A percentile compares a stretch with the other conserved stretches of the same genome.
These are phyloP conservation scores for Babyrousa celebensis DNA, from an alignment of 2,797 vertebrate species.

Conservation along the genomic window DNA sequence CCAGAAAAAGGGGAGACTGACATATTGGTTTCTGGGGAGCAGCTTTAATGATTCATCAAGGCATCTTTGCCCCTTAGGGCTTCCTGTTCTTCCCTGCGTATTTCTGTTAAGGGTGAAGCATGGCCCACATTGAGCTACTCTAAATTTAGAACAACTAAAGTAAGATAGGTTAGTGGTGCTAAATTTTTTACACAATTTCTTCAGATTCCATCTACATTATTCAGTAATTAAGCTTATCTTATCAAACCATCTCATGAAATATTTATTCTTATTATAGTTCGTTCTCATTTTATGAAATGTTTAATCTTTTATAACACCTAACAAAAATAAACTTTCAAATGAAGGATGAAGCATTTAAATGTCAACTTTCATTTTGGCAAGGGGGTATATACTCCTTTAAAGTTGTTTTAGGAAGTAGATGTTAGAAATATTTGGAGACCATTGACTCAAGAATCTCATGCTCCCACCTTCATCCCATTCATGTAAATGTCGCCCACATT, in stretches of 20 bases:
- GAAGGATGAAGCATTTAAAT: conserved; percentile 59
- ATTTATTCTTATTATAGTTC: conserved; percentile 82
- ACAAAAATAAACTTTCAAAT: conserved; percentile 83
- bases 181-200: conserved; percentile 66
- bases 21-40: conserved; percentile 46
- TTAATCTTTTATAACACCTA: conserved; percentile 82
- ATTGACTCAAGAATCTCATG: neutral
- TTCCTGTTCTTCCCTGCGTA: neutral
- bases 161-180: conserved; percentile 44
- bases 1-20: neutral
- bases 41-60: conserved; percentile 77
- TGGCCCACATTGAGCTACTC: conserved; percentile 51
- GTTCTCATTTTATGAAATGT: conserved; percentile 77
- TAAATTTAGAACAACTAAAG: conserved; percentile 77
- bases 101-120: conserved; percentile 62
- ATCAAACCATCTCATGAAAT: conserved; percentile 82
- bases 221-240: conserved; percentile 85
- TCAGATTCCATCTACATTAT: conserved; percentile 75
- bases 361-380: conserved; percentile 46
- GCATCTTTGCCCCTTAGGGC: neutral
- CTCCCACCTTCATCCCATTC: neutral
- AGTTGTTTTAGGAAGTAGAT: conserved; percentile 20
- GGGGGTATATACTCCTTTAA: neutral
- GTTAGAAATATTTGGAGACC: conserved; percentile 29
- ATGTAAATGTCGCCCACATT: neutral